Base-by-base conservation (phyloP, 1,140 invertebrate genomes). In the Drosophila sechellia region DNA sequence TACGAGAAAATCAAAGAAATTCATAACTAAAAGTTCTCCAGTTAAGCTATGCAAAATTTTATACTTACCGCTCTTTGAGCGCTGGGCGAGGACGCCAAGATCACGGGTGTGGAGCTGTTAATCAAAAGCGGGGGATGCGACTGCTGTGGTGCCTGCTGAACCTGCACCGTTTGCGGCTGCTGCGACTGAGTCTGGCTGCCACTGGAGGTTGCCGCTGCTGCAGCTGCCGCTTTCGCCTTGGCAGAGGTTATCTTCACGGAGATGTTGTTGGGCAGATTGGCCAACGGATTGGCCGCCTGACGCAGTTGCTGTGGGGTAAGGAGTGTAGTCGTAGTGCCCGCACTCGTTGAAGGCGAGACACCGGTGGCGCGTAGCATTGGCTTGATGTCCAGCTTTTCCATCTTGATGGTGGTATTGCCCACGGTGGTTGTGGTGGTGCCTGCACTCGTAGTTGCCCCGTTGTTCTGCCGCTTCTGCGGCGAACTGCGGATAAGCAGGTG, bases 311-410 rank as follows among this genome's bases (percentile, higher is more conserved):
- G 90, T 2, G 77, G 79, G 1, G 85, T 90, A 6, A 91, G 73
- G 45, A 91, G 70, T 4, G 81, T 84, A 3, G 90, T 81, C 2
- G 79, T 69, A 3, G 85, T 80, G 10, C 40, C 80, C 0, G 65
- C 49, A 59, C 65, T 60, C 4, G 72, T 71, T 17, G 49, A 64
- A 15, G 64, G 46, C 2, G 68, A 40, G 8, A 75, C 50, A 20
- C 59, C 64, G 27, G 83, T 56, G 31, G 63, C 53, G 39, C 81
- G 70, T 31, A 85, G 39, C 45, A 90, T 72, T 1, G 90, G 90
- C 22, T 92, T 91, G 15, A 92, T 90, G 40, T 92, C 90, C 60
- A 92, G 31, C 55, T 92, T 92, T 52, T 92, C 90, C 86, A 92
- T 90, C 75, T 92, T 92, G 4, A 91, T 90, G 6, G 86, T 89